Percentiles rank a stretch among this genome's conserved stretches.
Evolutionary conservation across 2,113 vertebrate species (phyloP).

Genomic region (Takifugu flavidus): DNA sequence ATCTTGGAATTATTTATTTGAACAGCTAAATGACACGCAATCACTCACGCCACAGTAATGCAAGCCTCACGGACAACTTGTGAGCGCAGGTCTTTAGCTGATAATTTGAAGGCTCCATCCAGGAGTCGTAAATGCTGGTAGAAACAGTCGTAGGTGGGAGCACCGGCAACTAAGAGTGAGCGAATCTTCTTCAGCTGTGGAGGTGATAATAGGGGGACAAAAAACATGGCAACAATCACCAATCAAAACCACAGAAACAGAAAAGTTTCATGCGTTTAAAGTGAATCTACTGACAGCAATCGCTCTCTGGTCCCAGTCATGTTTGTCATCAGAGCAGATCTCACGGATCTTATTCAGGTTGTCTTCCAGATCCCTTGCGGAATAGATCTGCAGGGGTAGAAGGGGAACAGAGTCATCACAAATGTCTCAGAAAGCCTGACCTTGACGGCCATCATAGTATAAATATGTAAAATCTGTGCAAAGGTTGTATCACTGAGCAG

Average conservation of each 20-base stretch:
- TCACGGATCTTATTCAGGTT: conserved; percentile 98
- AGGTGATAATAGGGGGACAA: background rate
- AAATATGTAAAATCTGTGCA: too few relatives aligned
- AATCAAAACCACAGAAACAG: background rate
- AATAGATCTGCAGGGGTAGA: conserved; percentile 83
- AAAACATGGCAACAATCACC: background rate
- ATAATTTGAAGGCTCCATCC: conserved; percentile 95
- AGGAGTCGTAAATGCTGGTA: conserved; percentile 93
- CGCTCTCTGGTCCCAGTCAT: conserved; percentile 96
- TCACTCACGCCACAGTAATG: conserved; percentile 95
- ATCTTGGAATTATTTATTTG: too few relatives aligned
- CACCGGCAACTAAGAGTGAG: conserved; percentile 90
- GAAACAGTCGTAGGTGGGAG: conserved; percentile 89
- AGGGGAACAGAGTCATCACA: background rate
- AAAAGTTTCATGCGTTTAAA: background rate
- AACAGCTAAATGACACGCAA: too few relatives aligned
- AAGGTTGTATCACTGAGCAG: background rate
- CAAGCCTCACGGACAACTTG: conserved; percentile 97
- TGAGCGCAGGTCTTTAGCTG: conserved; percentile 93
- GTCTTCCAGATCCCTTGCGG: conserved; percentile 93
- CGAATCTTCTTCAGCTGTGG: conserved; percentile 91
- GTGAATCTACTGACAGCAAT: conserved; percentile 77
- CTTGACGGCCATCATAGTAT: background rate
- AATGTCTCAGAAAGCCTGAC: conserved; percentile 5
- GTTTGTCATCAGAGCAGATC: conserved; percentile 96